A percentile compares a stretch with the other conserved stretches of the same genome.
phyloP scores from a whole-genome alignment of 2,113 vertebrate genomes.

The Peromyscus polionotus region DNA sequence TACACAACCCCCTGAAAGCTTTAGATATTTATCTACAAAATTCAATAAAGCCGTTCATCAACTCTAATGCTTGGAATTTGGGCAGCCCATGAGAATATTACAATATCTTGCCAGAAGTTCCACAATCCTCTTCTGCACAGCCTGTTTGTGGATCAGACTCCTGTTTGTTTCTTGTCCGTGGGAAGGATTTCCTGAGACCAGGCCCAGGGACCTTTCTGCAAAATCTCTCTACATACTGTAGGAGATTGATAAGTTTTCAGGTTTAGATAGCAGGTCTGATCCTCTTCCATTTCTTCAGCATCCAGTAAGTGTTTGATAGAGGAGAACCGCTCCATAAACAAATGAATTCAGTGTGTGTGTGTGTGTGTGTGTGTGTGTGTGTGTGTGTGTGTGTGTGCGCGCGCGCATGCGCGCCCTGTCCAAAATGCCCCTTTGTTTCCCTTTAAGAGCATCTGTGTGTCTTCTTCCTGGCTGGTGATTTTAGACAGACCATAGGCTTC shows the following conservation, averaged over 20 bases:
- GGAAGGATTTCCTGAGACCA: conserved; percentile 55
- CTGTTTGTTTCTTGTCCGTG: conserved; percentile 62
- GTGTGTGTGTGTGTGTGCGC: background rate
- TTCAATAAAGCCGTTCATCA: conserved; percentile 84
- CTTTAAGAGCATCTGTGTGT: background rate
- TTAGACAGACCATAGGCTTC: background rate
- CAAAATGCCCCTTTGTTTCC: background rate
- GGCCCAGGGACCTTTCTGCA: conserved; percentile 20
- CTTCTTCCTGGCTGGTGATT: background rate
- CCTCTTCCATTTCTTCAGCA: background rate
- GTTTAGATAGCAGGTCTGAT: background rate
- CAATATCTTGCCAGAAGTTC: conserved; percentile 77
- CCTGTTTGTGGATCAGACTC: conserved; percentile 55
- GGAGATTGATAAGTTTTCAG: background rate
- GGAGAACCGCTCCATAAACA: background rate
- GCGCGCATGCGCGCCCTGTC: background rate
- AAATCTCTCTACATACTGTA: background rate
- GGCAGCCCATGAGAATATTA: conserved; percentile 74
- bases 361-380: background rate
- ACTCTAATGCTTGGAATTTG: conserved; percentile 81
- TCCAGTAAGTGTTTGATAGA: background rate
- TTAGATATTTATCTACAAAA: conserved; percentile 85
- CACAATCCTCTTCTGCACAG: conserved; percentile 65
- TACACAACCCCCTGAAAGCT: conserved; percentile 76
- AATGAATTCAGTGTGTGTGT: background rate